These are phyloP conservation scores for Tragelaphus imberbis DNA, from an alignment of 2,113 vertebrate genomes.

Conservation along the genomic window DNA sequence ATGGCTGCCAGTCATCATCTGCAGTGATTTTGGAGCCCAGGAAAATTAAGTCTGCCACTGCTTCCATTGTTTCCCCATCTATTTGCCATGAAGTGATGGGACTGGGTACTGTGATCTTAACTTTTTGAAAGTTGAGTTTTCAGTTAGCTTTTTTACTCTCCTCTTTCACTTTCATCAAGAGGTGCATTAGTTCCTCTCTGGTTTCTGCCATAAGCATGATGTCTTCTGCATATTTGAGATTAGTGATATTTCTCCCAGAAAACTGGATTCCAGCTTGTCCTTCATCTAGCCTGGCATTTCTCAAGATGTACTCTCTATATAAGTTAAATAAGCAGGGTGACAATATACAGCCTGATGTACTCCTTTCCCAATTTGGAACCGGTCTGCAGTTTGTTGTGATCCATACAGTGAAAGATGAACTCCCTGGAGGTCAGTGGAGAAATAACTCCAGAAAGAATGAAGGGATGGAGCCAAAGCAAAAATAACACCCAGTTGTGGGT, in stretches of 20 bases:
- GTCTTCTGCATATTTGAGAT: neutral
- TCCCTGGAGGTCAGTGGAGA: neutral
- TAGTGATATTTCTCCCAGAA: neutral
- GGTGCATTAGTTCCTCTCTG: neutral
- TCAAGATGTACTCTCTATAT: neutral
- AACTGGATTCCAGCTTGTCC: neutral
- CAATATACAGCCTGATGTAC: neutral
- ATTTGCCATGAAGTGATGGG: neutral
- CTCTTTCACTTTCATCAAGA: neutral
- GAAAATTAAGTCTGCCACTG: neutral
- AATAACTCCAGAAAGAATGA: neutral
- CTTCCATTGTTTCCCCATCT: neutral
- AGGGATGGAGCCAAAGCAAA: neutral
- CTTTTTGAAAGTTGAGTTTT: neutral
- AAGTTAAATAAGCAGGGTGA: neutral
- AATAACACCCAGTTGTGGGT: neutral
- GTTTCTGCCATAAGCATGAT: neutral
- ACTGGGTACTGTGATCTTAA: neutral
- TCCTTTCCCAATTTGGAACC: neutral
- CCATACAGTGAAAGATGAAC: neutral
- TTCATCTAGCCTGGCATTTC: neutral
- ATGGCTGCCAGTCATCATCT: neutral
- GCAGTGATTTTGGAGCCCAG: neutral
- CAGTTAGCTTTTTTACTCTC: neutral
- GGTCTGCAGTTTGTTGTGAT: neutral